Base-by-base conservation (phyloP, 1,140 invertebrate species). In the Solen grandis region DNA sequence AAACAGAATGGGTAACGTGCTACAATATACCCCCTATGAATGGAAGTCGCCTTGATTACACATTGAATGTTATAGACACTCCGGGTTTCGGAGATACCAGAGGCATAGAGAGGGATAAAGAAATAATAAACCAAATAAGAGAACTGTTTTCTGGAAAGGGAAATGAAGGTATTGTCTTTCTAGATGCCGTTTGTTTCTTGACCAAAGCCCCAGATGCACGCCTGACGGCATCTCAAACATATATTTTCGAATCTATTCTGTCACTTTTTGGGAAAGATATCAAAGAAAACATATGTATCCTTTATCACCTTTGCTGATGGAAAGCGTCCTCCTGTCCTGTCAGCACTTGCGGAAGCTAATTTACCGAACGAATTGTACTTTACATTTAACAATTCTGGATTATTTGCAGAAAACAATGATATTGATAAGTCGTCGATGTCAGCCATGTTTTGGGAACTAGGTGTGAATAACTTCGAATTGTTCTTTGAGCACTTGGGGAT, bases 401-500 rank as follows among this genome's bases (percentile, higher is more conserved):
- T n/a, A n/a, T n/a, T n/a, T n/a, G n/a, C n/a, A n/a, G n/a, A n/a
- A n/a, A n/a, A 66, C 46, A 62, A 16, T 10, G 35, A 81, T 14
- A 13, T 35, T 2, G 25, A 46, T 2, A 27, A 50, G 19, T 19
- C 60, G 19, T 27, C 16, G 19, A 29, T 81, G 25, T 35, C 60
- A 25, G 50, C 33, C n/a, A 81, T 81, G 79, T 81, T 81, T 54
- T 81, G 79, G 79, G 62, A 81, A 2, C 74, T 81, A 72, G 79
- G 79, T 29, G 5, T 25, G 2, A 46, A 55, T 33, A 68, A 72
- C 52, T 81, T 75, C 54, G n/a, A 25, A 0, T 35, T 14, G n/a
- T 81, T 81, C 27, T 75, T 76, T 31, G 10, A 13, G 10, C 31
- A 66, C 14, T 16, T 81, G 19, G 31, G 41, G 1, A 66, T 16